Conservation (phyloP, 2,888 invertebrate genomes). For the Eupithecia exiguata region DNA sequence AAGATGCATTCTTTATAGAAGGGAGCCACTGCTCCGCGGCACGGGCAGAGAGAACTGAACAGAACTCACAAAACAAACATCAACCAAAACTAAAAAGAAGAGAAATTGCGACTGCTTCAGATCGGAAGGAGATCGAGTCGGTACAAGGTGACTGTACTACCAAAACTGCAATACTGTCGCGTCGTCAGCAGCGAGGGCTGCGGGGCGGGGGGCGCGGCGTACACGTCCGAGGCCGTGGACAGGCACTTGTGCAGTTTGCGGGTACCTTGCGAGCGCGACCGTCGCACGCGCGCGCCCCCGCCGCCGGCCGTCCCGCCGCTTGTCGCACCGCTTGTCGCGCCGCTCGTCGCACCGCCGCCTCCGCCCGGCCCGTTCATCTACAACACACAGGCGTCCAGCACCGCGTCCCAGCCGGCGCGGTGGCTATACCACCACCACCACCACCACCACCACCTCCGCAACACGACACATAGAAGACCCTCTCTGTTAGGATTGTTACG, state of each 20-base stretch:
- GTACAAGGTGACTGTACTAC: slow-evolving; percentile 92
- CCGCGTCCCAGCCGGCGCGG: slow-evolving; percentile 44
- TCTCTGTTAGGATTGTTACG: slow-evolving; percentile 44
- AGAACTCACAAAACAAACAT: slow-evolving; percentile 42
- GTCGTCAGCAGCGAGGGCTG: slow-evolving; percentile 89
- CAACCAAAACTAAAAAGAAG: slow-evolving; percentile 54
- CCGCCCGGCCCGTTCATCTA: slow-evolving; percentile 63
- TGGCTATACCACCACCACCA: slow-evolving; percentile 46
- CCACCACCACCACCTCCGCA: slow-evolving; percentile 45
- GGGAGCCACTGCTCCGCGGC: not conserved
- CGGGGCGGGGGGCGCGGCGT: slow-evolving; percentile 85
- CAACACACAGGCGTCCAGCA: slow-evolving; percentile 52
- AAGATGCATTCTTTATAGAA: not conserved
- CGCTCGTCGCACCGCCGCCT: slow-evolving; percentile 51
- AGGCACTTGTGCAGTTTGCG: slow-evolving; percentile 96
- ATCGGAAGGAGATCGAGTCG: slow-evolving; percentile 69
- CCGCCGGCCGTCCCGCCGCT: slow-evolving; percentile 82
- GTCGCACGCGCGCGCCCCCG: slow-evolving; percentile 84
- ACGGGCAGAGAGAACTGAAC: slow-evolving; percentile 24
- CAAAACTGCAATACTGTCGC: slow-evolving; percentile 97
- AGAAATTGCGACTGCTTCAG: slow-evolving; percentile 82
- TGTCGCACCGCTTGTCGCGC: slow-evolving; percentile 51
- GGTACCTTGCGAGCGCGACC: slow-evolving; percentile 97
- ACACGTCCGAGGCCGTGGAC: slow-evolving; percentile 93
- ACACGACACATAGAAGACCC: slow-evolving; percentile 47